A percentile compares a stretch with the other conserved stretches of the same genome.
Evolutionary conservation across 1,140 invertebrate genomes (phyloP).

Genomic region (Mercenaria mercenaria): DNA sequence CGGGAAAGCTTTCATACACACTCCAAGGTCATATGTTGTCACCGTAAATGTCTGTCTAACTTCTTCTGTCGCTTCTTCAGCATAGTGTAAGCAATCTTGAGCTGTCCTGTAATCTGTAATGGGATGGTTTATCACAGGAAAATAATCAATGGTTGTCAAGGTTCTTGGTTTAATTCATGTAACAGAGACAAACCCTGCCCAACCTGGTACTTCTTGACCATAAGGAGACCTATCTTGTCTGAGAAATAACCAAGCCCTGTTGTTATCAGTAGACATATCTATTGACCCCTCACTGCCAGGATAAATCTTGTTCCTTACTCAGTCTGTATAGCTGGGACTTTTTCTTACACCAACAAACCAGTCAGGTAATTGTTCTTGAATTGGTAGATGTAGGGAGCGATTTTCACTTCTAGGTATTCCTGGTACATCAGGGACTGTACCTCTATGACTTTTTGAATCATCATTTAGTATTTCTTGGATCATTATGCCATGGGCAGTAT

Average conservation of each 20-base stretch:
- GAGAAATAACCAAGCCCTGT: conserved; percentile 54
- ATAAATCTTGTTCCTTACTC: background rate
- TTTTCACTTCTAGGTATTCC: background rate
- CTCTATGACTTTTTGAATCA: background rate
- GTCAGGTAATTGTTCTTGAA: conserved; percentile 33
- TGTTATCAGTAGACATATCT: background rate
- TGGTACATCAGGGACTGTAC: background rate
- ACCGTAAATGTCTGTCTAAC: conserved; percentile 68
- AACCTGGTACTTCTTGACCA: conserved; percentile 56
- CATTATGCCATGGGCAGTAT: conserved; percentile 73
- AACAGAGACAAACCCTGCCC: conserved; percentile 59
- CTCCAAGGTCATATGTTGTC: conserved; percentile 71
- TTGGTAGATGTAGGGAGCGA: background rate
- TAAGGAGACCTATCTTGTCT: background rate
- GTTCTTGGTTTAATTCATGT: conserved; percentile 31
- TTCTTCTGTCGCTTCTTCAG: conserved; percentile 62
- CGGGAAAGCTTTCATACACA: conserved; percentile 73
- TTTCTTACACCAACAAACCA: conserved; percentile 62
- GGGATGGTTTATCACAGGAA: conserved; percentile 65
- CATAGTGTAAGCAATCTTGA: conserved; percentile 66
- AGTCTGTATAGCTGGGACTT: background rate
- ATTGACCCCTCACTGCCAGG: conserved; percentile 22
- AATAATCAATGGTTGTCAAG: conserved; percentile 72
- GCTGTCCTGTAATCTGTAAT: conserved; percentile 69
- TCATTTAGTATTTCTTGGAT: conserved; percentile 49